Conservation (phyloP, 2,113 vertebrate genomes). For the mouse (Mus musculus) region DNA sequence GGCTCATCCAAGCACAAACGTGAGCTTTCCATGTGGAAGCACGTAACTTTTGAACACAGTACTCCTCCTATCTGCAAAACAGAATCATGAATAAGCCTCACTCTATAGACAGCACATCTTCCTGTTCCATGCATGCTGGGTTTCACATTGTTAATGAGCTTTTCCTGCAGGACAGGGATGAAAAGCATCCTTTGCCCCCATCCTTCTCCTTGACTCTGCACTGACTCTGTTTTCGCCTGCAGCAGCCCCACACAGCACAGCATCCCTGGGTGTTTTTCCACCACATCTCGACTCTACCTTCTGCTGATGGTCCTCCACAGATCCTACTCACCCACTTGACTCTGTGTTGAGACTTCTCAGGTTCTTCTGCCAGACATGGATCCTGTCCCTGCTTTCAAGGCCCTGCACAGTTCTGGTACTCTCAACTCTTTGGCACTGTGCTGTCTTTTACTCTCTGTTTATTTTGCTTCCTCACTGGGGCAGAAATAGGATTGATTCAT, state of each 20-base stretch:
- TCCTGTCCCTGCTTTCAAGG: neutral
- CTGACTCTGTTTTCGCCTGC: neutral
- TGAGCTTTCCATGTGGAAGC: neutral
- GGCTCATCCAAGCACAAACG: neutral
- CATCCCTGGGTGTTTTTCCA: neutral
- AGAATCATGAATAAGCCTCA: neutral
- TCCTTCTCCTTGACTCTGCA: neutral
- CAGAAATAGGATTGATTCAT: neutral
- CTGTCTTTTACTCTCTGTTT: neutral
- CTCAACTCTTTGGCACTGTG: neutral
- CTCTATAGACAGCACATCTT: neutral
- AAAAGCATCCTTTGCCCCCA: neutral
- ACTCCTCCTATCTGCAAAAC: constrained; percentile 30
- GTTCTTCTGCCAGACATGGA: neutral
- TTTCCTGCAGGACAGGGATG: neutral
- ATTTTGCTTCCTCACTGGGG: neutral
- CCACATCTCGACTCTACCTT: neutral
- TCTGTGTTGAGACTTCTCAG: neutral
- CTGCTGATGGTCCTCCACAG: neutral
- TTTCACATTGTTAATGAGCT: neutral
- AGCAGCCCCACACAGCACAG: neutral
- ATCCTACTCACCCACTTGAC: neutral
- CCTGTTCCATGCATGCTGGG: neutral
- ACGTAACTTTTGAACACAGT: neutral
- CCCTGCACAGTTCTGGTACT: too few relatives aligned